A percentile compares a stretch with the other conserved stretches of the same genome.
These are phyloP conservation scores for Xiphorhynchus elegans DNA, from an alignment of 2,113 vertebrate species.

Conservation along the genomic window DNA sequence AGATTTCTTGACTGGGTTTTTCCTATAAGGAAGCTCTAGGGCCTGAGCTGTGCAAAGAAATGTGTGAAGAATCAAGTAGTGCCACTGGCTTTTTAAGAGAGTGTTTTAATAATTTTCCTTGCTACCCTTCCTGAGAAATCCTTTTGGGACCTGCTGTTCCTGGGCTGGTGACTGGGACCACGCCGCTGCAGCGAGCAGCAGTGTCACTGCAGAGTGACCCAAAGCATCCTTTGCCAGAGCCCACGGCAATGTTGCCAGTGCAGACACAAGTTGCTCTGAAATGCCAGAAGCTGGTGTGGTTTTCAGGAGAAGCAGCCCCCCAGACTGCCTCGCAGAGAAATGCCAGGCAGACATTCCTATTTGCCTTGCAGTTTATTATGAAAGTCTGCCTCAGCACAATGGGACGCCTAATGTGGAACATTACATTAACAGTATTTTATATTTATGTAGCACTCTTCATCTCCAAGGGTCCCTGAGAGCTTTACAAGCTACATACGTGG, in stretches of 20 bases:
- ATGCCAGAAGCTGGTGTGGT: neutral
- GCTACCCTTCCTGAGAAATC: neutral
- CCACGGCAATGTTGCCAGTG: fast-evolving
- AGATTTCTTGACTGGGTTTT: neutral
- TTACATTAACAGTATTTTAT: slow-evolving; percentile 53
- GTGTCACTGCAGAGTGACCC: neutral
- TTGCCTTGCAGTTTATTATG: neutral
- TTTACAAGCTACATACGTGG: slow-evolving; percentile 35
- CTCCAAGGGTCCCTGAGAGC: slow-evolving; percentile 43
- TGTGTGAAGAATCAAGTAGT: neutral
- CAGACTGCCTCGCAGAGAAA: neutral
- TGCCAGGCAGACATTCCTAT: neutral
- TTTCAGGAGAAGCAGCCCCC: neutral
- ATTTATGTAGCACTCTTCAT: slow-evolving; percentile 50
- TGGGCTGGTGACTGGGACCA: neutral
- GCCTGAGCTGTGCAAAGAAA: neutral
- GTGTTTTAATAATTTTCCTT: neutral
- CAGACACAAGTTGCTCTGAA: fast-evolving
- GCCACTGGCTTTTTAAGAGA: neutral
- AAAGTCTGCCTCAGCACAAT: slow-evolving; percentile 41
- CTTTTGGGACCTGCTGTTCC: neutral
- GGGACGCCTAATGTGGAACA: neutral
- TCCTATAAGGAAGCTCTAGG: neutral
- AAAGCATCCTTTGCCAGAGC: neutral
- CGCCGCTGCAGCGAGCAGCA: fast-evolving